Evolutionary conservation across 2,888 invertebrate genomes (phyloP), one percentile per base, ranked within the genome.

Genomic region (Chymomyza amoena): DNA sequence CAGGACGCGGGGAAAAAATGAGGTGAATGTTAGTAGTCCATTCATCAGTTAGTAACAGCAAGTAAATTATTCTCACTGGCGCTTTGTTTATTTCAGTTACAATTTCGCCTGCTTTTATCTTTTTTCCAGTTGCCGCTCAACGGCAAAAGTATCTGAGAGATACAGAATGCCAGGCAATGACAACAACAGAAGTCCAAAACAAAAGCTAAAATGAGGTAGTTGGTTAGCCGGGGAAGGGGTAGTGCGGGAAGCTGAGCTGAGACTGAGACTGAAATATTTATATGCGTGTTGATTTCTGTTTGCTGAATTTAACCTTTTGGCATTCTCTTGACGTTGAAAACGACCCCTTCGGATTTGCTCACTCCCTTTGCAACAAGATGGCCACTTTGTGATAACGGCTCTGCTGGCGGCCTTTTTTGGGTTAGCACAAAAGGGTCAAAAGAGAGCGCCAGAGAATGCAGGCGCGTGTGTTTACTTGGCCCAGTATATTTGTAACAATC

Each of bases 241-340:
- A 60, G 71, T 70, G 45, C 54, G 59, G 68, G 72, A 72, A 66
- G 63, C 76, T 75, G 73, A 80, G 57, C 61, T 75, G 76, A 65
- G 75, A 66, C 74, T 84, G 81, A 80, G n/a, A 66, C 74, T 84
- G 81, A 80, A 90, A 88, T 81, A 89, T 90, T 90, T 89, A 89
- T 90, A 87, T 81, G 87, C 88, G 87, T 88, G 89, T 84, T 89
- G 89, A 89, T 89, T 88, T 86, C 87, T 88, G 83, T 87, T 88
- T 88, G 88, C 84, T 80, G 70, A 83, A 87, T 77, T 79, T 87
- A 84, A 87, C 87, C 89, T 84, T 87, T 81, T 72, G 73, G 70
- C 73, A 70, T 70, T 72, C 64, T 65, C 68, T 39, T 61, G 61
- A 36, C 16, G 18, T n/a, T 61, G 39, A 28, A 39, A 39, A 9